Base-by-base conservation (phyloP, 2,113 vertebrate genomes). In the Mus pahari region DNA sequence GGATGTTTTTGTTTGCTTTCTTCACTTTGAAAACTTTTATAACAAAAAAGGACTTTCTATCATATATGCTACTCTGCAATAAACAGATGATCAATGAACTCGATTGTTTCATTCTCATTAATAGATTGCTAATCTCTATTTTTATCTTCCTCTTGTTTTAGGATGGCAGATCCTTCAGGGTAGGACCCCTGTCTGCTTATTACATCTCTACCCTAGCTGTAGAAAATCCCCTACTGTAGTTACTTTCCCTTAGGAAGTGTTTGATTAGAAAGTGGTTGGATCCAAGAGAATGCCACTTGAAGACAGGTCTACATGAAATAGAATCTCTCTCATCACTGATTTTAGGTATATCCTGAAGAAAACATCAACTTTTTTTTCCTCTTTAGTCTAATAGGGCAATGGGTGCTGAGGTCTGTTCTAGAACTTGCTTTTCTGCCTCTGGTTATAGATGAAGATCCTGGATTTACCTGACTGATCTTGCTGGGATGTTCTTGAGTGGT, bases 31-130 rank as follows among this genome's bases (percentile, higher is more conserved):
- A 91, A 60, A 86, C 6, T 75, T 48, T 58, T 68, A 20, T 64
- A 79, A 66, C 55, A n/a, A 83, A 66, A 20, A 22, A 79, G 19
- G n/a, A 70, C 86, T 93, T 93, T 74, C 48, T 70, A 66, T 66
- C 86, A 53, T 39, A 1, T 66, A n/a, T 60, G 1, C 11, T 73
- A 50, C 6, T 64, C 0, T 12, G 3, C 8, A 58, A 14, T 48
- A 45, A 83, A 26, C 26, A 36, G 24, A 36, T 82, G 13, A 91
- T 48, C 64, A 71, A n/a, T 94, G 62, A 48, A 64, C 19, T 88
- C n/a, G 79, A 66, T 90, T 81, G 81, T 62, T 39, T 89, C 60
- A 16, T 86, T 92, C n/a, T 94, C 9, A 64, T 68, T 79, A 48
- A 39, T 77, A 60, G 90, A 3, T 94, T 77, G 45, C 55, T 87